Evolutionary conservation across 2,797 vertebrate genomes (phyloP).

Genomic region (Centropyge bicolor): DNA sequence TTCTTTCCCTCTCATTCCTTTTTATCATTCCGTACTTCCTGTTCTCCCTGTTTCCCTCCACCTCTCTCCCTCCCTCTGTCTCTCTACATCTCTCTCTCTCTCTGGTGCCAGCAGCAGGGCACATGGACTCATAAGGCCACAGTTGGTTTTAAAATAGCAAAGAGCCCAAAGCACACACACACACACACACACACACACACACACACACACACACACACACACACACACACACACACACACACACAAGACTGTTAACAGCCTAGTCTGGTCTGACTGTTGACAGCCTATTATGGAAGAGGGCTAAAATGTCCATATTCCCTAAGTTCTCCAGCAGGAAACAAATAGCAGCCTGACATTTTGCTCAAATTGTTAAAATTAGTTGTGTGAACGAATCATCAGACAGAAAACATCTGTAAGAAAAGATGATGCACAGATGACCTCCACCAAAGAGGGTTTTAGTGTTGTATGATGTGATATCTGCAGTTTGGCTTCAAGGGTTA

Average conservation of each 20-base stretch:
- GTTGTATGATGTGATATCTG: not conserved
- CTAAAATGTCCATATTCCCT: slow-evolving; percentile 30
- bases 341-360: slow-evolving; percentile 29
- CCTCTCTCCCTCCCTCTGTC: not conserved
- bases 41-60: not conserved
- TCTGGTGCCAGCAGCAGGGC: slow-evolving; percentile 31
- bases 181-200: slow-evolving; percentile 3
- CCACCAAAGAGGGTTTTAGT: not conserved
- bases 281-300: too few species aligned
- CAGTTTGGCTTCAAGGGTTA: too few species aligned
- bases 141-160: slow-evolving; percentile 52
- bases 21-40: not conserved
- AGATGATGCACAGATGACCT: not conserved
- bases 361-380: not conserved
- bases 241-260: slow-evolving; percentile 23
- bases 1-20: not conserved
- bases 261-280: slow-evolving; percentile 26
- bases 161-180: slow-evolving; percentile 22
- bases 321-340: slow-evolving; percentile 9
- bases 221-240: slow-evolving; percentile 18
- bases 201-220: slow-evolving; percentile 19
- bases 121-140: slow-evolving; percentile 36
- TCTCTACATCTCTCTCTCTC: not conserved
- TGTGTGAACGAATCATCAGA: not conserved
- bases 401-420: not conserved